Base-by-base conservation (phyloP, 2,113 vertebrate genomes). In the Campylomormyrus tamandua region DNA sequence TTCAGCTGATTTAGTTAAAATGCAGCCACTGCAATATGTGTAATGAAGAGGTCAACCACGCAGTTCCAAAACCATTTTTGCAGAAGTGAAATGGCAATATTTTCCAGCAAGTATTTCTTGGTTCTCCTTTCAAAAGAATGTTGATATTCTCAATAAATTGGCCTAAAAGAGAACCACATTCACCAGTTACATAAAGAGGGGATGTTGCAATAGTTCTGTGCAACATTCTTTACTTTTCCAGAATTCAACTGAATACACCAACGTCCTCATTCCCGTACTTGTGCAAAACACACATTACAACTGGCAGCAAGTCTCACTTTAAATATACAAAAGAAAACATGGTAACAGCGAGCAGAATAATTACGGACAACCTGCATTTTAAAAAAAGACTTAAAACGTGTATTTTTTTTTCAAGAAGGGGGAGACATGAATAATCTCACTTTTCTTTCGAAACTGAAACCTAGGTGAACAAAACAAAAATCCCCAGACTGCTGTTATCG, bases 391-490 rank as follows among this genome's bases (percentile, higher is more conserved):
- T 49, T 46, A 88, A 88, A 88, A 46, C 19, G 53, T 56, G 53
- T 21, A 88, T 42, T 17, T 27, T 10, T 19, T 70, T 89, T 50
- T 50, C 92, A 93, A 91, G 91, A 94, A 92, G 92, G 93, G 91
- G 92, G 90, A 93, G 91, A 94, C 46, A 74, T 66, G 87, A 90
- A 89, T 93, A 94, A 93, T 93, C 91, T 15, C 83, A 92, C 91
- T 91, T 93, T 95, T 95, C 90, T 24, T 92, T 90, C 93, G 94
- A 96, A 95, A 96, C 91, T 95, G 95, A 96, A 96, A 96, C 95
- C 92, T 90, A 91, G 91, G 93, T 90, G 91, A 93, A 92, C 90
- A 89, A 91, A 92, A 94, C 94, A 91, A 95, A 93, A 95, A 94
- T 95, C 95, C 95, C 95, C 95, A 90, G 31, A 90, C 90, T 91